Conservation (phyloP, 2,113 vertebrate species). For the Deroptyus accipitrinus region DNA sequence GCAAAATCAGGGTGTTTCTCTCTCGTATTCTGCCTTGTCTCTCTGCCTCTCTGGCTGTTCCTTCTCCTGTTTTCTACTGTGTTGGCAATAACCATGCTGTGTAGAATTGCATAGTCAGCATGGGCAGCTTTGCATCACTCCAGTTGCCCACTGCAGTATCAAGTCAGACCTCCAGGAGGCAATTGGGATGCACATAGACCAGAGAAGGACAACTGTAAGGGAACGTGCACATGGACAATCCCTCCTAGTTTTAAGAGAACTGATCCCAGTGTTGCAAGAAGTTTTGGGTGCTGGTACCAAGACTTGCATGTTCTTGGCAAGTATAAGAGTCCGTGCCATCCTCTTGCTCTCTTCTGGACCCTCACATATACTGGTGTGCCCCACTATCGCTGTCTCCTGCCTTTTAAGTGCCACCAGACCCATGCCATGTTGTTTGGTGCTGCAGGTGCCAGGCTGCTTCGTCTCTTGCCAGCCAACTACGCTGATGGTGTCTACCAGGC, state of each 20-base stretch:
- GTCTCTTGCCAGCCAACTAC: slow-evolving; percentile 83
- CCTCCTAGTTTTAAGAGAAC: not conserved
- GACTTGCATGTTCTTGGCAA: rapidly evolving
- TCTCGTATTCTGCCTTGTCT: not conserved
- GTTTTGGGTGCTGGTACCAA: not conserved
- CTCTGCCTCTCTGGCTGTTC: not conserved
- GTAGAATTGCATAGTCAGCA: not conserved
- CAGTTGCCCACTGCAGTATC: not conserved
- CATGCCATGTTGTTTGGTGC: not conserved
- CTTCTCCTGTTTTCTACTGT: not conserved
- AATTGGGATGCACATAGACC: not conserved
- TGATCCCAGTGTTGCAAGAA: not conserved
- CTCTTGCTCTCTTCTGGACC: not conserved
- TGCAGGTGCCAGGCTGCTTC: slow-evolving; percentile 82
- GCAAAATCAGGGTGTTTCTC: not conserved
- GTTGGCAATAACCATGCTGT: not conserved
- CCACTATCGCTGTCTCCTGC: rapidly evolving
- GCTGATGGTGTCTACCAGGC: slow-evolving; percentile 86
- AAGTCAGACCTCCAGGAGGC: not conserved
- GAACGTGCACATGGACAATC: not conserved
- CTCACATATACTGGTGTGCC: rapidly evolving
- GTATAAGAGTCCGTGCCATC: rapidly evolving
- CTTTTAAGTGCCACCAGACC: rapidly evolving
- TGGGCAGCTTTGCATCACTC: not conserved
- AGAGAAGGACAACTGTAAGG: not conserved